Evolutionary conservation across 35 echinoderm and acorn worm genomes (phyloP).

Genomic region (Patiria miniata): DNA sequence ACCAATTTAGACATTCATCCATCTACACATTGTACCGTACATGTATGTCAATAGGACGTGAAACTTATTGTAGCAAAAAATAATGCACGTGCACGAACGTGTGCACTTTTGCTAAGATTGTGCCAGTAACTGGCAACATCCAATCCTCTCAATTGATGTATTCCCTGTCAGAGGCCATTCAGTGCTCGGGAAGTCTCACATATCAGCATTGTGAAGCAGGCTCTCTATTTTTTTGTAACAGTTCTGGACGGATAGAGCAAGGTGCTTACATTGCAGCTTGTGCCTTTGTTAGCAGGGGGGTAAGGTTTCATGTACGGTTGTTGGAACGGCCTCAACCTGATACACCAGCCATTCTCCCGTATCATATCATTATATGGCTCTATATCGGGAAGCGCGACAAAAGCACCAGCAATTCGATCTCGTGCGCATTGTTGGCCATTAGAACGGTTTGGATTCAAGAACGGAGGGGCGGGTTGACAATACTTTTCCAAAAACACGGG

Average conservation of each 20-base stretch:
- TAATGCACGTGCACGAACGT: too few species aligned
- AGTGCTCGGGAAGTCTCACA: neutral
- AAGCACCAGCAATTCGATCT: conserved; percentile 21
- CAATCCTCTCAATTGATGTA: neutral
- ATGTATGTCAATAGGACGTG: too few species aligned
- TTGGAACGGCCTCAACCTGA: neutral
- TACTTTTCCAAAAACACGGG: neutral
- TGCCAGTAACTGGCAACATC: neutral
- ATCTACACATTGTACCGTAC: too few species aligned
- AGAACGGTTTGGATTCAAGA: neutral
- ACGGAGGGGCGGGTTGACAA: neutral
- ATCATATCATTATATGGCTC: neutral
- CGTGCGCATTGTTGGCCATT: neutral
- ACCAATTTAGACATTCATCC: too few species aligned
- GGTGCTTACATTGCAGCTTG: conserved; percentile 12
- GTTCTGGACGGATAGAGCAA: neutral
- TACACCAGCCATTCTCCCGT: neutral
- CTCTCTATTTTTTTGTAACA: neutral
- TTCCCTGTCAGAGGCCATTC: neutral
- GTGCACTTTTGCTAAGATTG: too few species aligned
- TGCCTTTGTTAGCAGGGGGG: neutral
- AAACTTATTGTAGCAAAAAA: too few species aligned
- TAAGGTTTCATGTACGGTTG: conserved; percentile 1
- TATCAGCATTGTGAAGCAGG: conserved; percentile 9
- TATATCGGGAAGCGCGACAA: neutral